phyloP scores from a whole-genome alignment of 2,797 vertebrate species.

The Anisognathus igniventris region DNA sequence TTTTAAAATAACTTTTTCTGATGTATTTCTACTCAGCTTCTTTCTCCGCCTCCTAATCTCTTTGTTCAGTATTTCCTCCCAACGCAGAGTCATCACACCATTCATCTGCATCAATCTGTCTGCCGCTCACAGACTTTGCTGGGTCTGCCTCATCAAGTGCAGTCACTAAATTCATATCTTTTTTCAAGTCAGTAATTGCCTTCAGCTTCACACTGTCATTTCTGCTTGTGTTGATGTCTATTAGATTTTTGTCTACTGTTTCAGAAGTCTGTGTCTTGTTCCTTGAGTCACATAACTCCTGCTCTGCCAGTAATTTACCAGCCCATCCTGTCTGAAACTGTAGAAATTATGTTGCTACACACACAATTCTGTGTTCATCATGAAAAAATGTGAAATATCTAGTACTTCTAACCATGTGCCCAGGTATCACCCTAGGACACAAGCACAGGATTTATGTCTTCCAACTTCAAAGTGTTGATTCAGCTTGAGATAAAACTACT shows the following conservation, averaged over 20 bases:
- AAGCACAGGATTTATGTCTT: background rate
- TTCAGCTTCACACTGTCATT: background rate
- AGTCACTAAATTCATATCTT: constrained; percentile 13
- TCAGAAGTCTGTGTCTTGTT: background rate
- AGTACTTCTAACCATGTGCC: background rate
- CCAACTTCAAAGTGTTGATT: background rate
- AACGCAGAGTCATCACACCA: background rate
- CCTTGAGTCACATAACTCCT: background rate
- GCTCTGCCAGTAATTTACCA: background rate
- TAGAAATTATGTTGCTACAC: background rate
- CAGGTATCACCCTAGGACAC: background rate
- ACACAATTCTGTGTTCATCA: background rate
- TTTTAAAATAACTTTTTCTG: constrained; percentile 14
- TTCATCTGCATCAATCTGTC: constrained; percentile 7
- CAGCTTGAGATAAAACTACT: background rate
- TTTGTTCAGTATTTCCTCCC: constrained; percentile 22
- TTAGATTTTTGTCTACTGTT: constrained; percentile 24
- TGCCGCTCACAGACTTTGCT: constrained; percentile 13
- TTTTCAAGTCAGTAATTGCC: constrained; percentile 30
- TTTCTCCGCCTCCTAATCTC: background rate
- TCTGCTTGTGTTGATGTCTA: constrained; percentile 20
- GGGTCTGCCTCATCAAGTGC: constrained; percentile 13
- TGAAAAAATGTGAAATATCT: background rate
- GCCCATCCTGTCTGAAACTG: background rate
- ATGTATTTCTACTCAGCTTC: background rate